Conservation (phyloP, 2,113 vertebrate species). For the Phalacrocorax brasilianus region DNA sequence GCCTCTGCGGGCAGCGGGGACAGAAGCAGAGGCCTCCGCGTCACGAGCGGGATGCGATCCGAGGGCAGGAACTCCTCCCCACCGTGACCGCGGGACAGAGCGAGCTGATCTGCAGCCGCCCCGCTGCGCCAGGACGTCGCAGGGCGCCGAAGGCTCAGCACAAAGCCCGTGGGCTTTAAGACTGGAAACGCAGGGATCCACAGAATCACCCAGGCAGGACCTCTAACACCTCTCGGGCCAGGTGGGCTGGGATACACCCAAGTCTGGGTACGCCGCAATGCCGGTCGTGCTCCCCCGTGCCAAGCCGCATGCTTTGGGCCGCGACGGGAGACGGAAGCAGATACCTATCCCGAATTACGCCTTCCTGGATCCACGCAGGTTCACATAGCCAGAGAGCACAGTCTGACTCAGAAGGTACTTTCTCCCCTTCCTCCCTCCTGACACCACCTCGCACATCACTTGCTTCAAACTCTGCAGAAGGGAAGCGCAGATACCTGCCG, state of each 20-base stretch:
- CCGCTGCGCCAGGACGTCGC: not conserved
- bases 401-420: not conserved
- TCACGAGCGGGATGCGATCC: not conserved
- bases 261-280: not conserved
- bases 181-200: not conserved
- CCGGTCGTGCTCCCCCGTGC: not conserved
- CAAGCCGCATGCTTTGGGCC: not conserved
- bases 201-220: not conserved
- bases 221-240: not conserved
- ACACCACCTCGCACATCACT: not conserved
- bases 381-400: not conserved
- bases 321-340: not conserved
- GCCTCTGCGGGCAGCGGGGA: not conserved
- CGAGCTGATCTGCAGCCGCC: not conserved
- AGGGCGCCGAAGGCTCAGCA: not conserved
- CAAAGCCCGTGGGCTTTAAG: not conserved
- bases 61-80: not conserved
- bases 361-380: not conserved
- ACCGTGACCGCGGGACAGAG: fast-evolving
- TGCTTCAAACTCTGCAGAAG: not conserved
- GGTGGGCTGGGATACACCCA: not conserved
- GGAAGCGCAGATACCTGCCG: not conserved
- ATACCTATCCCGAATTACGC: not conserved
- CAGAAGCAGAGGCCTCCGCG: not conserved
- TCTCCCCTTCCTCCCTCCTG: not conserved